These are phyloP conservation scores for Acheta domesticus DNA, from an alignment of 2,888 invertebrate species.

Conservation along the genomic window DNA sequence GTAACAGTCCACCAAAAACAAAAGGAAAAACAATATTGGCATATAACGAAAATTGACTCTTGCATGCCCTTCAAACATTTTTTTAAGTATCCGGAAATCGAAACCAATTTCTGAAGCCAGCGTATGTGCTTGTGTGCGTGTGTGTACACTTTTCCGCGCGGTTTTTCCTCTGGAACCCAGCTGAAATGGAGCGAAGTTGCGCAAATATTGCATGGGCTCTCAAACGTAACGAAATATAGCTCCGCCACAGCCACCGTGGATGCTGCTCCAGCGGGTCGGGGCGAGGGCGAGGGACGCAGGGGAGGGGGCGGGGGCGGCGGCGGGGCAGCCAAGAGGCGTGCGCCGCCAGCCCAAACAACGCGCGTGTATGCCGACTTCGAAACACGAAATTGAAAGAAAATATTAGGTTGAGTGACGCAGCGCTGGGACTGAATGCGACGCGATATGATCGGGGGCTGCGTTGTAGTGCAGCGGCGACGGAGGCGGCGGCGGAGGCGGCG, in stretches of 20 bases:
- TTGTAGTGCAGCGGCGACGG: too few relatives aligned
- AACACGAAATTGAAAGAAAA: constrained; percentile 18
- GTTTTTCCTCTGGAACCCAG: constrained; percentile 1
- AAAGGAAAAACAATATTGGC: too few relatives aligned
- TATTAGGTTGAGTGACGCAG: constrained; percentile 11
- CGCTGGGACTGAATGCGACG: too few relatives aligned
- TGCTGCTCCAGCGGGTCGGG: too few relatives aligned
- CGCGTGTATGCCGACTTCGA: constrained; percentile 1
- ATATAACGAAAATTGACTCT: too few relatives aligned
- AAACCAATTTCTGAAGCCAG: too few relatives aligned
- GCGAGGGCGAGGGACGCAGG: too few relatives aligned
- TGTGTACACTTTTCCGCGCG: not conserved
- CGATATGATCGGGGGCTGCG: too few relatives aligned
- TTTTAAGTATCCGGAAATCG: too few relatives aligned
- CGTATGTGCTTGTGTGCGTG: not conserved
- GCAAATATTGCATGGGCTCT: not conserved
- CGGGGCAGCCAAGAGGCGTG: not conserved
- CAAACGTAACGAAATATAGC: not conserved
- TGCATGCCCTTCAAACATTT: too few relatives aligned
- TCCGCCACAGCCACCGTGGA: not conserved
- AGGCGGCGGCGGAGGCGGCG: too few relatives aligned
- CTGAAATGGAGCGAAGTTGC: not conserved
- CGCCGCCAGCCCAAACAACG: not conserved
- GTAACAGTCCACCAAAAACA: too few relatives aligned
- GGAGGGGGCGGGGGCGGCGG: not conserved